Conservation (phyloP, 2,797 vertebrate species). For the Loris lydekkerianus region DNA sequence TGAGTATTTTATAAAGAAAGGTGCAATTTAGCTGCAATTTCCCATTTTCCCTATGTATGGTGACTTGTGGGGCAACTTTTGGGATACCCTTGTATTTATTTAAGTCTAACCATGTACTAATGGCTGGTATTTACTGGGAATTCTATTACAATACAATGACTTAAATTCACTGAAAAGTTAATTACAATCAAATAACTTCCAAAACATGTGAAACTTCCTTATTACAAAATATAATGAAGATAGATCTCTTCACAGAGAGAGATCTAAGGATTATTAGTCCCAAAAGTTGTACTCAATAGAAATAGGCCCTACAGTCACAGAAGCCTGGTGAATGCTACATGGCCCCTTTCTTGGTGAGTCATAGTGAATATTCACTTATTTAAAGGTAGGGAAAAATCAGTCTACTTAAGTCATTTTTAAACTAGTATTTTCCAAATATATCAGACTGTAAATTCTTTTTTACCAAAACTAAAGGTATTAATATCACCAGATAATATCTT, state of each 20-base stretch:
- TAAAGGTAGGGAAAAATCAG: not conserved
- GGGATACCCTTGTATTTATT: not conserved
- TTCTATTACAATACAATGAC: not conserved
- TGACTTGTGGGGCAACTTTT: too few relatives aligned
- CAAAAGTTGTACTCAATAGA: not conserved
- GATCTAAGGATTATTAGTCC: not conserved
- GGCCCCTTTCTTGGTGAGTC: not conserved
- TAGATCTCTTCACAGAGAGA: not conserved
- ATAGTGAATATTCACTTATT: not conserved
- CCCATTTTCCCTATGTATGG: too few relatives aligned
- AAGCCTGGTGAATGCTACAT: not conserved
- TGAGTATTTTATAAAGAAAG: too few relatives aligned
- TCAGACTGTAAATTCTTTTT: not conserved
- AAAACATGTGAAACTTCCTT: not conserved
- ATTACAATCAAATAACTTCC: not conserved
- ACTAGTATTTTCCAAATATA: not conserved
- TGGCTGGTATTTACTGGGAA: not conserved
- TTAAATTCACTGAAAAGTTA: not conserved
- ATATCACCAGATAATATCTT: not conserved
- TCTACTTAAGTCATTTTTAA: constrained; percentile 33
- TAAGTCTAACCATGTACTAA: not conserved
- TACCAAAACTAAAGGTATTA: not conserved
- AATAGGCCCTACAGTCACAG: not conserved
- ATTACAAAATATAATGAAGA: not conserved
- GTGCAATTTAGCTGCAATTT: too few relatives aligned